These are phyloP conservation scores for Adelges cooleyi DNA, from an alignment of 1,140 invertebrate genomes.

Conservation along the genomic window DNA sequence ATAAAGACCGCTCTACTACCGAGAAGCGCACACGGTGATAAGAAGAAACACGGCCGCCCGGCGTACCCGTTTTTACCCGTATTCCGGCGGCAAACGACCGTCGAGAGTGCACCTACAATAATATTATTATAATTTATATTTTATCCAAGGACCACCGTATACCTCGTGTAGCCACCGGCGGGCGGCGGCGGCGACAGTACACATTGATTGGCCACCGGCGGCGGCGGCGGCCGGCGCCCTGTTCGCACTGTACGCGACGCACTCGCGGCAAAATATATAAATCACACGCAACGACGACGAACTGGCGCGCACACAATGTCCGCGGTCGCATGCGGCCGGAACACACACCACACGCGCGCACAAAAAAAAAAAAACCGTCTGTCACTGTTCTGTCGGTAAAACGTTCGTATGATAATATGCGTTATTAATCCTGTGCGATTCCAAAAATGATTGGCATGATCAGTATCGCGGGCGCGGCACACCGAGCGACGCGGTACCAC, in stretches of 20 bases:
- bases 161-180: constrained; percentile 5
- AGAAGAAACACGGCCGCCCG: too few species aligned
- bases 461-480: not conserved
- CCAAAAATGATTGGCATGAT: constrained; percentile 1
- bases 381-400: too few species aligned
- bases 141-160: too few species aligned
- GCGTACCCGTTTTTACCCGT: too few species aligned
- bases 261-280: not conserved
- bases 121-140: too few species aligned
- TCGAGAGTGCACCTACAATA: too few species aligned
- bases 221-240: constrained; percentile 18
- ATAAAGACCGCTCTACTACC: too few species aligned
- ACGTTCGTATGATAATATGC: too few species aligned
- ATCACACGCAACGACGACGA: not conserved
- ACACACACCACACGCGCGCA: not conserved
- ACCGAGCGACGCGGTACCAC: not conserved
- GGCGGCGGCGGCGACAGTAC: not conserved
- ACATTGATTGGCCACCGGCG: constrained; percentile 25
- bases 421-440: too few species aligned
- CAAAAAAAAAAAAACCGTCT: too few species aligned
- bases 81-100: too few species aligned
- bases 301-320: not conserved
- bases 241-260: not conserved
- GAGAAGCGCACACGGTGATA: too few species aligned
- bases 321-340: not conserved